These are phyloP conservation scores for Baccha elongata DNA, from an alignment of 2,888 invertebrate genomes.

Conservation along the genomic window DNA sequence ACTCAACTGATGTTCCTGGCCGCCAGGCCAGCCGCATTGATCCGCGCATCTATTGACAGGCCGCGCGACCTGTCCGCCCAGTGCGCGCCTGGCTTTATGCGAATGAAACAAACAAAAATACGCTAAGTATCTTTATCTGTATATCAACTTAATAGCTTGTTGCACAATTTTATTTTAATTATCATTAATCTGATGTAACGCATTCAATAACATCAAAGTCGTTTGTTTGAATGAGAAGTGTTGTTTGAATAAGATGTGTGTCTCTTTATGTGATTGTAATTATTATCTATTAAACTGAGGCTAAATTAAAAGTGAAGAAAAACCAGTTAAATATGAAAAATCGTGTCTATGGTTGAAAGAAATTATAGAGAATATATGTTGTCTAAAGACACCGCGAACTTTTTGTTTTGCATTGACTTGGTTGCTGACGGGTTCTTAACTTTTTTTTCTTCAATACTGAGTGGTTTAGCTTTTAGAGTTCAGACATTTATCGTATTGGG, in stretches of 20 bases:
- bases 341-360: neutral
- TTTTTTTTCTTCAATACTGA: neutral
- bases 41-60: too few relatives aligned
- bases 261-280: neutral
- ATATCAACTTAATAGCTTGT: constrained; percentile 28
- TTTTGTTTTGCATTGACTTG: neutral
- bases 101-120: too few relatives aligned
- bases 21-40: too few relatives aligned
- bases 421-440: neutral
- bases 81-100: too few relatives aligned
- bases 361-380: neutral
- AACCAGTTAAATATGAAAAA: neutral
- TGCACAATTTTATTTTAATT: constrained; percentile 58
- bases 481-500: neutral
- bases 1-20: too few relatives aligned
- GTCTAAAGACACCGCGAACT: neutral
- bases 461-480: neutral
- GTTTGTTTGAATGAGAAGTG: neutral
- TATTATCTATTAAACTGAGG: neutral
- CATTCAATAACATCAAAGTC: constrained; percentile 34
- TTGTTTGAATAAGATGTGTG: neutral
- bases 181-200: constrained; percentile 63
- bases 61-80: too few relatives aligned
- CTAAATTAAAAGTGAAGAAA: neutral
- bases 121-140: constrained; percentile 20